phyloP scores from a whole-genome alignment of 2,113 vertebrate genomes.

The Empidonax traillii region DNA sequence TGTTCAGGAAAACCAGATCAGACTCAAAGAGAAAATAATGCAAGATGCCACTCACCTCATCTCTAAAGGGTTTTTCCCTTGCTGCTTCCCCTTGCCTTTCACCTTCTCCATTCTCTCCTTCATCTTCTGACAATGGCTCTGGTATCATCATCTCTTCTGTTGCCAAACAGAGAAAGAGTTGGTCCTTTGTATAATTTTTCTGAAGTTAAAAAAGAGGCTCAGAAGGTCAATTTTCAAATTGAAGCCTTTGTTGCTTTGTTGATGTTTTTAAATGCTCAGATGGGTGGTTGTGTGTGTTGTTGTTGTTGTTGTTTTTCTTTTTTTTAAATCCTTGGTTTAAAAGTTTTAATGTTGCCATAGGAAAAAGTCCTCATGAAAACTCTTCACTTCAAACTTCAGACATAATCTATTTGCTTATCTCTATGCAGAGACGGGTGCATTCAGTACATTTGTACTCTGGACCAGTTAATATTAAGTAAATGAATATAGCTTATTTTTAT shows the following conservation, averaged over 20 bases:
- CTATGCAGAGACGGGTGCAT: neutral
- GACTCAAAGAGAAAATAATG: neutral
- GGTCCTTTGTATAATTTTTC: neutral
- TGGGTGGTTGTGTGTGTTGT: rapidly evolving
- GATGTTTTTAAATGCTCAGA: neutral
- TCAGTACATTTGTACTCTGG: neutral
- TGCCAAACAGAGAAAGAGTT: neutral
- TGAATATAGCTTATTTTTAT: neutral
- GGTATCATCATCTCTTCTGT: neutral
- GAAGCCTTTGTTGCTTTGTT: neutral
- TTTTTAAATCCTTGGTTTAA: neutral
- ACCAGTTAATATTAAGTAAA: neutral
- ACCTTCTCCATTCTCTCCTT: neutral
- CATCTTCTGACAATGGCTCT: neutral
- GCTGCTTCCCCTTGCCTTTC: neutral
- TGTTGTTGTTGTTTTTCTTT: neutral
- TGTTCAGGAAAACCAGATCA: neutral
- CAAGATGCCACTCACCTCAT: neutral
- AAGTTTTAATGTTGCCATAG: neutral
- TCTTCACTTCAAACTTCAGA: neutral
- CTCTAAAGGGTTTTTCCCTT: neutral
- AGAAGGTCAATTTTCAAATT: neutral
- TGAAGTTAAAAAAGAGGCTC: neutral
- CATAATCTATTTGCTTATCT: neutral
- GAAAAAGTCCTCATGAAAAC: neutral